Evolutionary conservation across 1,140 invertebrate genomes (phyloP).

Genomic region (Euwallacea fornicatus): DNA sequence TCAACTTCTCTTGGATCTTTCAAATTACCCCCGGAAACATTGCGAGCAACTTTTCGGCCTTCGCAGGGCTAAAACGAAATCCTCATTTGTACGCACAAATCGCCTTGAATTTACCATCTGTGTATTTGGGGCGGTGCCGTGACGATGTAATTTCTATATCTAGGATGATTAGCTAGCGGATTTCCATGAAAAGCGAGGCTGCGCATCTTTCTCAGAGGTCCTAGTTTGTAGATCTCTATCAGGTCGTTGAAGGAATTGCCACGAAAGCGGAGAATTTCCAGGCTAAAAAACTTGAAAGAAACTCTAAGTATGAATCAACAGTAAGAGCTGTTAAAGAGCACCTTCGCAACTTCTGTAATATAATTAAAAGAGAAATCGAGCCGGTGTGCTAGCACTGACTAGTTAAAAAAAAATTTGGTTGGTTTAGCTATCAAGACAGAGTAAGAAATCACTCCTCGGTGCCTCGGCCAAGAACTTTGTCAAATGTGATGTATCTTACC

Average conservation of each 20-base stretch:
- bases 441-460: slow-evolving; percentile 54
- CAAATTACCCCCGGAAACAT: slow-evolving; percentile 40
- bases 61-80: slow-evolving; percentile 56
- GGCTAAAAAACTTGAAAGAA: slow-evolving; percentile 44
- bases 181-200: slow-evolving; percentile 60
- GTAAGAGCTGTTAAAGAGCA: background rate
- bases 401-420: slow-evolving; percentile 53
- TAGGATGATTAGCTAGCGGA: slow-evolving; percentile 55
- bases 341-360: slow-evolving; percentile 54
- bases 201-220: slow-evolving; percentile 52
- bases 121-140: slow-evolving; percentile 56
- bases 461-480: slow-evolving; percentile 52
- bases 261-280: slow-evolving; percentile 57
- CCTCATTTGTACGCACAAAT: slow-evolving; percentile 52
- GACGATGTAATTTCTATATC: slow-evolving; percentile 56
- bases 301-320: background rate
- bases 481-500: slow-evolving; percentile 48
- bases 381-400: slow-evolving; percentile 55
- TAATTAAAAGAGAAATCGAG: slow-evolving; percentile 60
- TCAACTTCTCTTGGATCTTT: slow-evolving; percentile 37
- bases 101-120: background rate
- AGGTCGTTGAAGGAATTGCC: slow-evolving; percentile 58
- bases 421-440: slow-evolving; percentile 58
- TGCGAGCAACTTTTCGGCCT: slow-evolving; percentile 44
- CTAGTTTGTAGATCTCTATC: slow-evolving; percentile 53